These are phyloP conservation scores for Imbricaverruca yamaguchii DNA, from an alignment of 2,888 invertebrate species.

Conservation along the genomic window DNA sequence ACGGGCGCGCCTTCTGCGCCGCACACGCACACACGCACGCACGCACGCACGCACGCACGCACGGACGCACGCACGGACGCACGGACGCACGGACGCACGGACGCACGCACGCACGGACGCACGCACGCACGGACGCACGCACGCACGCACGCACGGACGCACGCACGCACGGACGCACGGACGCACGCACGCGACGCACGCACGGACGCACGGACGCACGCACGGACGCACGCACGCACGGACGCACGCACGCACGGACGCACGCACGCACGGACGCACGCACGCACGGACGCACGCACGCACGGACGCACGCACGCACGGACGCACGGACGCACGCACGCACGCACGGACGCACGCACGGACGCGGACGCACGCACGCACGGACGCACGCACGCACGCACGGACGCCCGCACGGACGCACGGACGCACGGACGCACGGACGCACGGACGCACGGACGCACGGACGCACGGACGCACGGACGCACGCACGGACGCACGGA, in stretches of 20 bases:
- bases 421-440: not conserved
- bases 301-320: too few relatives aligned
- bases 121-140: not conserved
- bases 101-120: not conserved
- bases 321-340: too few relatives aligned
- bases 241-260: not conserved
- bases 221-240: not conserved
- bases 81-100: not conserved
- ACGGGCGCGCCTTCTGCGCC: too few relatives aligned
- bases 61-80: too few relatives aligned
- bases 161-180: not conserved
- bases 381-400: not conserved
- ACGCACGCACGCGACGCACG: constrained; percentile 3
- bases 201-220: not conserved
- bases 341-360: too few relatives aligned
- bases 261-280: too few relatives aligned
- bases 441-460: not conserved
- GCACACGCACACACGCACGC: not conserved
- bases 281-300: too few relatives aligned
- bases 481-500: not conserved
- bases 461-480: not conserved
- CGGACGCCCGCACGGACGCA: not conserved
- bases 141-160: not conserved
- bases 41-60: not conserved
- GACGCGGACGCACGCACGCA: too few relatives aligned